Evolutionary conservation across 2,113 vertebrate genomes (phyloP), one percentile per base, ranked within the genome.

Genomic region (Brachypodius melanocephalos): DNA sequence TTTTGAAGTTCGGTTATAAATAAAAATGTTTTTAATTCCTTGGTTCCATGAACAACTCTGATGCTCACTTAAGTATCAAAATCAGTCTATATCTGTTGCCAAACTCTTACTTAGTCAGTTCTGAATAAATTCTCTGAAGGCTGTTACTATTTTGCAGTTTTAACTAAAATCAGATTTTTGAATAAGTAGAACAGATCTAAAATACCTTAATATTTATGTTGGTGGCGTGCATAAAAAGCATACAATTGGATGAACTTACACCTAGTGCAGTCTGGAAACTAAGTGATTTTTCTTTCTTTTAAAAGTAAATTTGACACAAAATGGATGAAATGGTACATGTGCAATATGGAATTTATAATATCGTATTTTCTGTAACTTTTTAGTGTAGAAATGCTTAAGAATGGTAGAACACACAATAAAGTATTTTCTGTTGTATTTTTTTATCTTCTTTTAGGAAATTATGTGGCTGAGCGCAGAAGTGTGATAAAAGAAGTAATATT

Each of bases 401-500:
- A 62, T 34, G 18, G 52, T 65, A 76, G 38, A 79, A 82, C 12
- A 31, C 11, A 38, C 9, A 3, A 1, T 45, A 17, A 75, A 71
- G 12, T 69, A 1, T 75, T 48, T 86, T 84, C 55, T 46, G 9
- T 67, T 54, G 51, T 66, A 46, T 38, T 93, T 94, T 75, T 73
- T 80, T 72, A 28, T 63, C 62, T 82, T 73, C 25, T 94, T 97
- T 85, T 93, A 98, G 98, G 97, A 93, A 97, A 98, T 15, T 91
- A 98, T 72, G 92, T 98, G 84, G 85, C 95, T 32, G 98, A 98
- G 74, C 92, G 96, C 28, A 88, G 96, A 79, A 93, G 55, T 66
- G 81, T 99, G 83, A 95, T 99, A 95, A 95, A 97, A 62, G 98
- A 99, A 90, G 98, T 97, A 34, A 96, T 98, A 21, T 25, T 86